A percentile compares a stretch with the other conserved stretches of the same genome.
Conservation (phyloP, 2,797 vertebrate species). For the Muraenolepis orangiensis region DNA sequence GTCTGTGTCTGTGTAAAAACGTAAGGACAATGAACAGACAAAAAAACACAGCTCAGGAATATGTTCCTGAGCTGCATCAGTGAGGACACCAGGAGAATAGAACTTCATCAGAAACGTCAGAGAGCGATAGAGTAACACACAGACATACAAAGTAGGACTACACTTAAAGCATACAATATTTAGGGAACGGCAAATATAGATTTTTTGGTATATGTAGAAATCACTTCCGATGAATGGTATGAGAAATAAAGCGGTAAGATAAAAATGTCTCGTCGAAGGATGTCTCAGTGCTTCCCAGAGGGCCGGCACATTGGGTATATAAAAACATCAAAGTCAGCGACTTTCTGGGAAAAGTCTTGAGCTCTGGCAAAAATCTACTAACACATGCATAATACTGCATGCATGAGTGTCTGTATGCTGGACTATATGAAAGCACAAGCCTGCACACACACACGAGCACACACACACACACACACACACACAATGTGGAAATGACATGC, state of each 20-base stretch:
- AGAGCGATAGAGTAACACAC: not conserved
- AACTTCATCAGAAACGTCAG: too few species aligned
- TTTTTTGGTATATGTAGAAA: not conserved
- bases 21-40: too few species aligned
- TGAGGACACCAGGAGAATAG: too few species aligned
- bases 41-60: too few species aligned
- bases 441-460: slow-evolving; percentile 5
- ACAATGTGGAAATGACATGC: not conserved
- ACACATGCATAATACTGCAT: not conserved
- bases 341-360: not conserved
- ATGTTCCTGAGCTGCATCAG: too few species aligned
- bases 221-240: not conserved
- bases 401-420: not conserved
- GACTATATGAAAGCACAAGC: not conserved
- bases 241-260: not conserved
- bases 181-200: not conserved
- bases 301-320: not conserved
- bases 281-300: not conserved
- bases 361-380: not conserved
- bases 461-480: not conserved
- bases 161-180: not conserved
- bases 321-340: not conserved
- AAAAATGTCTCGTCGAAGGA: not conserved
- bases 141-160: not conserved
- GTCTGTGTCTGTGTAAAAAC: too few species aligned